Base-by-base conservation (phyloP, 2,797 vertebrate genomes). In the Cossypha niveicapilla region DNA sequence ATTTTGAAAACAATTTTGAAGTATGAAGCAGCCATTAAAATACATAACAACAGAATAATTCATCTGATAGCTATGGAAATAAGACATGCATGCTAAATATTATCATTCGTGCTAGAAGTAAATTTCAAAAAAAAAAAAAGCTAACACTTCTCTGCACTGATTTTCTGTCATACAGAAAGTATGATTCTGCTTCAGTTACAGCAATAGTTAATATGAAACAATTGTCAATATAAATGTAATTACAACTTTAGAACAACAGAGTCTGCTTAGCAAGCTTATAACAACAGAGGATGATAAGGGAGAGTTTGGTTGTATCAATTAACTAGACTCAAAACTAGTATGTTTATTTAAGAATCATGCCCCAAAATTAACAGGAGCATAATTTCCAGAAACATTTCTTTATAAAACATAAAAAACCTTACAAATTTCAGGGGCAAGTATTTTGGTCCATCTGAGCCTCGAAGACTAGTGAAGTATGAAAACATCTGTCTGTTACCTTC, bases 1-100 rank as follows among this genome's bases (percentile, higher is more conserved):
- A 85, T 91, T 94, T 92, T 82, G 77, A 68, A 91, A 93, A 85
- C 24, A 90, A 72, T 78, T 67, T 50, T n/a, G 30, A 47, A 78
- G 34, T 39, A 63, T 27, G 56, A 92, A 90, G 44, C 27, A 68
- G 60, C 14, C 4, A 2, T 56, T 67, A 90, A 88, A 88, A 81
- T 37, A 41, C 18, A 45, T 22, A 74, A 24, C 11, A 70, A 54
- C n/a, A 47, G 21, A 85, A 25, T n/a, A 83, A 80, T 9, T 50
- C 51, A 61, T 54, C 10, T 75, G 42, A 79, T 32, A 65, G 41
- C 32, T 56, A 70, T 0, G 66, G 32, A 82, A 81, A 68, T 71
- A 51, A 65, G 79, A 56, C 4, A 30, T 5, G 6, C 18, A n/a
- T 22, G 22, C 24, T 85, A 75, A 67, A 78, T 54, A 63, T 39